phyloP scores from a whole-genome alignment of 2,797 vertebrate species.

The Lemur catta region DNA sequence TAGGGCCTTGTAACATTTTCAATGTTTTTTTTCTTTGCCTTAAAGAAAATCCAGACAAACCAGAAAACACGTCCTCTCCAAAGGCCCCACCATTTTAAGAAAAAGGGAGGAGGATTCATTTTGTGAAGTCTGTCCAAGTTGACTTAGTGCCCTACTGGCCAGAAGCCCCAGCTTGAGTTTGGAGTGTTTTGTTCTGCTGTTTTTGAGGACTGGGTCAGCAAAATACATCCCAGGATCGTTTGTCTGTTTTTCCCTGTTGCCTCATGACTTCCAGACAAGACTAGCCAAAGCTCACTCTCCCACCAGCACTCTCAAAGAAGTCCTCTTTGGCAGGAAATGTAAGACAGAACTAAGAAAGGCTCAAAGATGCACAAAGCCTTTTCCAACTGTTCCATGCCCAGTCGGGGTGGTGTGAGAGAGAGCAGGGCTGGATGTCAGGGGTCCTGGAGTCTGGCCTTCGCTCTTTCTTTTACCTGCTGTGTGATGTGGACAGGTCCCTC shows the following conservation, averaged over 20 bases:
- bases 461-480: not conserved
- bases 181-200: constrained; percentile 55
- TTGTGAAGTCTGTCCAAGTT: constrained; percentile 2
- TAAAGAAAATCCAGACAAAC: constrained; percentile 42
- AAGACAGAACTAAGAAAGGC: constrained; percentile 48
- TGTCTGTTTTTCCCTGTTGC: constrained; percentile 43
- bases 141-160: constrained; percentile 57
- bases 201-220: constrained; percentile 60
- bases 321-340: constrained; percentile 21
- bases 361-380: not conserved
- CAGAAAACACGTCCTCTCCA: constrained; percentile 25
- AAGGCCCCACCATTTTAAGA: constrained; percentile 22
- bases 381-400: not conserved
- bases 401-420: not conserved
- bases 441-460: not conserved
- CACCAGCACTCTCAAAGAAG: constrained; percentile 30
- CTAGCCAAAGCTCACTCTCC: constrained; percentile 55
- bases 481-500: not conserved
- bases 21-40: not conserved
- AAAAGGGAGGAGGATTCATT: not conserved
- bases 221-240: constrained; percentile 53
- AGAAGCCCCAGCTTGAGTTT: constrained; percentile 11
- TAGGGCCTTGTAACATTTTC: not conserved
- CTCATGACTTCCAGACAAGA: constrained; percentile 52
- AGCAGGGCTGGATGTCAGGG: not conserved